Base-by-base conservation (phyloP, 2,888 invertebrate genomes). In the Eristalis intricaria region DNA sequence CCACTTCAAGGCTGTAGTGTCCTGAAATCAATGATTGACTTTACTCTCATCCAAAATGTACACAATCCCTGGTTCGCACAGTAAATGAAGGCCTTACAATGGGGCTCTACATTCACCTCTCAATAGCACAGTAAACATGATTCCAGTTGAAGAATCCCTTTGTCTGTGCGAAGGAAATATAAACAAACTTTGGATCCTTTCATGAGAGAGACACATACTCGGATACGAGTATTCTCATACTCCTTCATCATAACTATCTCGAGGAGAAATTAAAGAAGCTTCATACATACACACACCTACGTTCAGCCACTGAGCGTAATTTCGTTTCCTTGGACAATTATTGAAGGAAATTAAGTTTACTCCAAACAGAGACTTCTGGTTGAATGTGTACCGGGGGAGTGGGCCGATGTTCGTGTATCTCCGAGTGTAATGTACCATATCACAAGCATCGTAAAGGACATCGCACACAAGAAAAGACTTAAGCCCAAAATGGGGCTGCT, bases 281-380 rank as follows among this genome's bases (percentile, higher is more conserved):
- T 4, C 15, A 71, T 19, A 15, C 3, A 26, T 15, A 40, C 15
- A 11, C 19, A 66, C 5, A 13, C 40, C 35, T 15, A 76, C 26
- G 58, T 15, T 29, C 15, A 15, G n/a, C 43, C 5, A 19, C 43
- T 32, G 64, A 58, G 50, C 50, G 19, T 19, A 5, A 19, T 50
- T 19, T 50, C 50, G 19, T 50, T 66, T 77, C 58, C 38, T 81
- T 81, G 73, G 81, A 85, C 85, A 85, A 85, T 85, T 81, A 85
- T 81, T 85, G 81, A 69, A 77, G 81, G 69, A 78, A 83, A 82
- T 82, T 86, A 86, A 86, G 86, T 82, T 86, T 60, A 82, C 82
- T 81, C 65, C 81, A 81, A 84, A 80, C 70, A 75, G 60, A 85
- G 84, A 19, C 19, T 19, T 10, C 50, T n/a, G 7, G 50, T 19